Evolutionary conservation across 2,797 vertebrate genomes (phyloP).

Genomic region (Scleropages formosus): DNA sequence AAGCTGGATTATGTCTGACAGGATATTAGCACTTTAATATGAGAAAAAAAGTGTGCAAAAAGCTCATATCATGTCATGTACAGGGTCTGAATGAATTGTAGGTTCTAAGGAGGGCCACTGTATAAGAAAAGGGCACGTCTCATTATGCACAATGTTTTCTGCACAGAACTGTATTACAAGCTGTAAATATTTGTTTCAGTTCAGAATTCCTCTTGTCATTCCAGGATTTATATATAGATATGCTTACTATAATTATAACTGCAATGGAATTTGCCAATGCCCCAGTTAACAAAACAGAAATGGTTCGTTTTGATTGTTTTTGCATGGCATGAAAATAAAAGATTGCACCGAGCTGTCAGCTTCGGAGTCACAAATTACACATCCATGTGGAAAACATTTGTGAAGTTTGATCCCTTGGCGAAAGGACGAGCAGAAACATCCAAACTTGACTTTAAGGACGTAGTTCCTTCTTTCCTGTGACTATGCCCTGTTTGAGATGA

Average conservation of each 20-base stretch:
- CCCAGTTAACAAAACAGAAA: neutral
- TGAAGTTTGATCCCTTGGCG: neutral
- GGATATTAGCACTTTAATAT: too few relatives aligned
- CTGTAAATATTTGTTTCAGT: neutral
- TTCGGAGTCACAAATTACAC: slow-evolving; percentile 1
- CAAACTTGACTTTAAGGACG: neutral
- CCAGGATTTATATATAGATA: neutral
- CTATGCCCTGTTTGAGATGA: too few relatives aligned
- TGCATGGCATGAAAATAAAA: neutral
- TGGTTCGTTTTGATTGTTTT: neutral
- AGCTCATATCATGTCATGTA: too few relatives aligned
- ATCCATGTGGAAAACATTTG: slow-evolving; percentile 12
- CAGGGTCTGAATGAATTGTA: too few relatives aligned
- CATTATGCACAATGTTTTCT: too few relatives aligned
- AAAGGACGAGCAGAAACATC: neutral
- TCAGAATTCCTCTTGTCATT: slow-evolving; percentile 12
- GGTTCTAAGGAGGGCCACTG: too few relatives aligned
- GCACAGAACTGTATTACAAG: neutral
- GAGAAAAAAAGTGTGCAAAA: too few relatives aligned
- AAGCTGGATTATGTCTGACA: too few relatives aligned
- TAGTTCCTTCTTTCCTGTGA: neutral
- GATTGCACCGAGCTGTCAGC: neutral
- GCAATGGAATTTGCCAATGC: neutral
- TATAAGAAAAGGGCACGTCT: too few relatives aligned
- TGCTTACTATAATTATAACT: neutral